Conservation (phyloP, 1,140 invertebrate species). For the Mycetomoellerius zeteki region DNA sequence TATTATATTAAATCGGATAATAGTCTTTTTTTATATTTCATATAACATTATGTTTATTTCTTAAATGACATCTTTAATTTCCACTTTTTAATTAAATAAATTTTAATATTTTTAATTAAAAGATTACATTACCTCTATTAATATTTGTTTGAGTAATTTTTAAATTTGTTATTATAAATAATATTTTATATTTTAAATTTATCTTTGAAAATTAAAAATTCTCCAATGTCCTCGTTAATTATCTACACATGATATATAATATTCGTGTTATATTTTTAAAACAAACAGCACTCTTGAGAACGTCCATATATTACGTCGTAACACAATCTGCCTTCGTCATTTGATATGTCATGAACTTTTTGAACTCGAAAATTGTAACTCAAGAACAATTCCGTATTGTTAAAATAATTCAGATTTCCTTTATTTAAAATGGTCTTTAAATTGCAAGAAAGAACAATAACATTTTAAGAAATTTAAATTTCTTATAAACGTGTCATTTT, state of each 20-base stretch:
- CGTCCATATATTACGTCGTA: not conserved
- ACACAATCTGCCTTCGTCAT: constrained; percentile 3
- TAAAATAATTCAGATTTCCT: not conserved
- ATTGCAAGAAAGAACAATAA: not conserved
- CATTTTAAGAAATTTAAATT: not conserved
- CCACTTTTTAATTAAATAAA: not conserved
- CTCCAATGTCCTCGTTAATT: constrained; percentile 12
- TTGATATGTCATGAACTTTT: constrained; percentile 24
- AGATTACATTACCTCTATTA: not conserved
- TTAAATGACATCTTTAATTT: not conserved
- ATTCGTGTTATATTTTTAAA: constrained; percentile 38
- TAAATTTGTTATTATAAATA: too few relatives aligned
- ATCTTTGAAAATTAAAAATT: constrained; percentile 1
- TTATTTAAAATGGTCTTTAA: not conserved
- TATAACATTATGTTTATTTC: not conserved
- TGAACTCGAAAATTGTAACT: not conserved
- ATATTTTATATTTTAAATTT: too few relatives aligned
- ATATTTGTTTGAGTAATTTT: not conserved
- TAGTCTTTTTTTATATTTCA: not conserved
- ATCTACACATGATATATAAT: not conserved
- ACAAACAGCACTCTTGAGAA: constrained; percentile 18
- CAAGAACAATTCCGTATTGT: not conserved
- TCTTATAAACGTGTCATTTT: not conserved
- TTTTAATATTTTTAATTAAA: not conserved
- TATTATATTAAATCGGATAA: not conserved